Evolutionary conservation across 2,888 invertebrate species (phyloP).

Genomic region (Drosophila aldrichi): DNA sequence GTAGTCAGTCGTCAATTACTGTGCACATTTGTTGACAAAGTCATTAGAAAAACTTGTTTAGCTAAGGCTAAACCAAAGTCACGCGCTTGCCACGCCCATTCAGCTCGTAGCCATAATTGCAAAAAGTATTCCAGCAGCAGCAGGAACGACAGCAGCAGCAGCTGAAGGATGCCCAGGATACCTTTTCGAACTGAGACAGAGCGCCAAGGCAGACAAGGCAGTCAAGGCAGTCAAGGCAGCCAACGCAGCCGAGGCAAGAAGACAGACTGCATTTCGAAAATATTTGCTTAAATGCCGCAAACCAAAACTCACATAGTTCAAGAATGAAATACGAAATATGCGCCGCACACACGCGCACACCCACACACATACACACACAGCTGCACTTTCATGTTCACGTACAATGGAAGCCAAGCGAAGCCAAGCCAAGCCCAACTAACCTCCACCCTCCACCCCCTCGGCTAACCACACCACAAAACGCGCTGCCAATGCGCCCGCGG

Average conservation of each 20-base stretch:
- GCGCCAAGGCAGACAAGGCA: background rate
- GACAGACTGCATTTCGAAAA: slow-evolving; percentile 67
- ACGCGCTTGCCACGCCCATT: slow-evolving; percentile 56
- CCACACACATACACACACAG: slow-evolving; percentile 17
- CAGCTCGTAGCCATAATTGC: slow-evolving; percentile 54
- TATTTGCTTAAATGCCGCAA: slow-evolving; percentile 80
- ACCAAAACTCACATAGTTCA: slow-evolving; percentile 77
- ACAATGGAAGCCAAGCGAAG: slow-evolving; percentile 5
- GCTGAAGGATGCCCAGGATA: slow-evolving; percentile 41
- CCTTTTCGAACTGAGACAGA: slow-evolving; percentile 20
- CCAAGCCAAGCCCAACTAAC: slow-evolving; percentile 1
- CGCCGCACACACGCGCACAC: slow-evolving; percentile 24
- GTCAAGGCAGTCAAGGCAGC: too few species aligned
- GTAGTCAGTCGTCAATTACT: slow-evolving; percentile 42
- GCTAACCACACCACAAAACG: slow-evolving; percentile 68
- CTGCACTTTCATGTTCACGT: slow-evolving; percentile 27
- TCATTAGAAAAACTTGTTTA: slow-evolving; percentile 64
- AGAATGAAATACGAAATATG: slow-evolving; percentile 72
- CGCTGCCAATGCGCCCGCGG: slow-evolving; percentile 73
- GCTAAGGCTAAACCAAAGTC: slow-evolving; percentile 59
- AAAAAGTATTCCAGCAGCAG: slow-evolving; percentile 39
- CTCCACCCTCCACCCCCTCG: background rate
- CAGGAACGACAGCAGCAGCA: background rate
- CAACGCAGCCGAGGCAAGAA: background rate
- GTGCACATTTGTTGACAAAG: slow-evolving; percentile 51